These are phyloP conservation scores for Rhinoraja longicauda DNA, from an alignment of 2,797 vertebrate species.

Conservation along the genomic window DNA sequence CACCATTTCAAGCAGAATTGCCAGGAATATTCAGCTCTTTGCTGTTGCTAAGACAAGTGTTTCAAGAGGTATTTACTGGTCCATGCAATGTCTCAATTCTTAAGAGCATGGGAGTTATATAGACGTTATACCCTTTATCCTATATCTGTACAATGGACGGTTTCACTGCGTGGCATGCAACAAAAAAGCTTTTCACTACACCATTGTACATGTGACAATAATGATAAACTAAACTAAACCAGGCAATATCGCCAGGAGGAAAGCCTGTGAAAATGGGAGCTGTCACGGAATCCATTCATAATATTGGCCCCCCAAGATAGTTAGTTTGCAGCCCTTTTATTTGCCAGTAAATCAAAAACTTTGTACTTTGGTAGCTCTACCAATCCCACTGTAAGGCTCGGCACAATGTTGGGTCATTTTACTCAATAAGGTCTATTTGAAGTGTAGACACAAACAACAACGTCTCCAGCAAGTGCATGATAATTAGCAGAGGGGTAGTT, in stretches of 20 bases:
- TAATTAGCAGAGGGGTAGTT: too few relatives aligned
- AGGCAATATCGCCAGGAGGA: neutral
- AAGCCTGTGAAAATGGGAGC: neutral
- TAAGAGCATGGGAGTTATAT: neutral
- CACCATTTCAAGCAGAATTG: neutral
- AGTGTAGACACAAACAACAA: too few relatives aligned
- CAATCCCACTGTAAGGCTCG: neutral
- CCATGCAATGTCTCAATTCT: neutral
- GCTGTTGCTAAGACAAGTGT: neutral
- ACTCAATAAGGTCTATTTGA: too few relatives aligned
- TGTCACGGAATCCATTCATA: neutral
- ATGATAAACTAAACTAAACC: too few relatives aligned
- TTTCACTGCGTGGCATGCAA: too few relatives aligned
- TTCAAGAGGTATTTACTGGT: neutral
- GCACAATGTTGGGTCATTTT: neutral
- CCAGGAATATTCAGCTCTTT: neutral
- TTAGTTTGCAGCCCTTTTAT: neutral
- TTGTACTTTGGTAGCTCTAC: neutral
- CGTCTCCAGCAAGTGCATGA: too few relatives aligned
- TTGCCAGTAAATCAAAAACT: neutral
- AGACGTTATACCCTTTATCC: too few relatives aligned
- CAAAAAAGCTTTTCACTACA: too few relatives aligned
- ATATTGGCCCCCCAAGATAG: neutral
- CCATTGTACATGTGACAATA: too few relatives aligned
- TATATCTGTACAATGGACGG: too few relatives aligned